Base-by-base conservation (phyloP, 2,888 invertebrate species). In the Lasioglossum figueresi region DNA sequence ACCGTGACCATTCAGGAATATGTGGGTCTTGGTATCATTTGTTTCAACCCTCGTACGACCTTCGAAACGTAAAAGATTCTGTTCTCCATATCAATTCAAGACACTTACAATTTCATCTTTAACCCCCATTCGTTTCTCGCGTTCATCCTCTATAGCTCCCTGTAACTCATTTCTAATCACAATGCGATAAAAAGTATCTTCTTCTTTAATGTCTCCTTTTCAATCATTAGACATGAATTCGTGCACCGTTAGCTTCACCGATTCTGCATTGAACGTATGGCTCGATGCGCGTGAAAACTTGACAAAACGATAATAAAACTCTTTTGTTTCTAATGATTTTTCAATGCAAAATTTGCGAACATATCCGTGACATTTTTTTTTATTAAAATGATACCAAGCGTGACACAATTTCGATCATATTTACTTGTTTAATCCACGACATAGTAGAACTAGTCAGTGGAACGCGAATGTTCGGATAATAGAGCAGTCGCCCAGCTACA, bases 1-100 rank as follows among this genome's bases (percentile, higher is more conserved):
- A 95, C 96, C 78, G 96, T 97, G 80, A 96, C 96, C 68, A 96
- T 96, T 72, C 95, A 96, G 73, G 97, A 97, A 94, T 96, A 96
- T 94, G 96, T 97, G 92, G 95, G 95, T 93, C 34, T 37, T 14
- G 34, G 16, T 52, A 45, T 34, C 63, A 19, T 8, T 19, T 19
- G 8, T 31, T 63, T 63, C 16, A 63, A 63, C 63, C 31, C 63
- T 31, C 8, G 16, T 19, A 63, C 31, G 16, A 31, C 2, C 19
- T 19, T 19, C 19, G 12, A 16, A 63, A 63, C 31, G 5, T 59
- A 31, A 19, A 63, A 63, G 8, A 19, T 63, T 31, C n/a, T 19
- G 31, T 63, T 19, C 19, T 63, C 5, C 63, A 63, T 3, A 31
- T 31, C 8, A 19, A 56, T n/a, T 12, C 56, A 12, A n/a, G 23